These are phyloP conservation scores for Zygothrica quintamaculata DNA, from an alignment of 2,888 invertebrate genomes.

Conservation along the genomic window DNA sequence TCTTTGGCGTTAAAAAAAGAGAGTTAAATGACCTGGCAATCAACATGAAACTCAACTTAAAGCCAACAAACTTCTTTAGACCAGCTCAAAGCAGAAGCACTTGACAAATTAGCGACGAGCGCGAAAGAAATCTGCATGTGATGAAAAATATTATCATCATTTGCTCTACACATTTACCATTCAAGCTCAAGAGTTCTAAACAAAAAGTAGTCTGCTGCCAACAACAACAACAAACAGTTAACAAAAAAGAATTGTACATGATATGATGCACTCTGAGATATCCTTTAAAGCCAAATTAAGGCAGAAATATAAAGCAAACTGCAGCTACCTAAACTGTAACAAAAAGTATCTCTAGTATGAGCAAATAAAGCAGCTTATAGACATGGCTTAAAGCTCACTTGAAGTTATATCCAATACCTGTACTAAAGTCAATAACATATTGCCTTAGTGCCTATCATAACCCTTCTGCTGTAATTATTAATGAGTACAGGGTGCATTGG, in stretches of 20 bases:
- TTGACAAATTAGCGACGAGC: slow-evolving; percentile 73
- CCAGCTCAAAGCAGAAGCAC: slow-evolving; percentile 24
- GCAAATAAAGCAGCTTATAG: no score
- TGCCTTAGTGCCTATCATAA: no score
- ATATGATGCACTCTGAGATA: no score
- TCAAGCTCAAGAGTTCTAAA: slow-evolving; percentile 13
- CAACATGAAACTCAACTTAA: slow-evolving; percentile 30
- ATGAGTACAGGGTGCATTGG: neutral
- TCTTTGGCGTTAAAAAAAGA: slow-evolving; percentile 22
- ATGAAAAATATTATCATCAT: slow-evolving; percentile 71
- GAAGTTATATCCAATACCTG: no score
- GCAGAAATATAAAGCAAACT: neutral
- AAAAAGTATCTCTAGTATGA: no score
- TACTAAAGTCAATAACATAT: no score
- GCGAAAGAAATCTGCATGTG: slow-evolving; percentile 55
- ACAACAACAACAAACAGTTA: slow-evolving; percentile 8
- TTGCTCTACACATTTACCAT: slow-evolving; percentile 33
- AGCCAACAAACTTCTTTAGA: slow-evolving; percentile 12
- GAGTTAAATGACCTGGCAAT: slow-evolving; percentile 64
- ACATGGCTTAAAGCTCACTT: no score
- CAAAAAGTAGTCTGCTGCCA: slow-evolving; percentile 20
- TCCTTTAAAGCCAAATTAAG: neutral
- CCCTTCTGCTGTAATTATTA: no score
- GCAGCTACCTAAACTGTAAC: no score
- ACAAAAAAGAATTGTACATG: neutral